Evolutionary conservation across 1,140 invertebrate genomes (phyloP), one percentile per base, ranked within the genome.

Genomic region (Muscidifurax raptorellus): DNA sequence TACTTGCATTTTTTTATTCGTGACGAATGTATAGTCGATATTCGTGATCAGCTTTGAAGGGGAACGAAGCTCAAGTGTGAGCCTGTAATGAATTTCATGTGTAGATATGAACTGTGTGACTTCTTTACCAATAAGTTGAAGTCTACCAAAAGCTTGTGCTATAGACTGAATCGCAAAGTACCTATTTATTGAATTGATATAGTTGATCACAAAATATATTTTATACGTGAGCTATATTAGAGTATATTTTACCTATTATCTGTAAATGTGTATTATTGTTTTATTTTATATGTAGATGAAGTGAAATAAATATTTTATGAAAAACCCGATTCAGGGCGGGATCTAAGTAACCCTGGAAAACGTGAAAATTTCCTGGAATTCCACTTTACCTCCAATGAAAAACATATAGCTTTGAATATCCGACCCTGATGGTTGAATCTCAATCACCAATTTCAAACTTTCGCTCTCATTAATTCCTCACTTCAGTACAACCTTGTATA

Each of bases 141-240:
- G 10, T 52, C 9, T 25, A 22, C 27, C 30, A 9, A 25, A 59
- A 13, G 6, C 32, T 71, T 74, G 27, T 75, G 77, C 44, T 71
- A 47, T 59, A 83, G 75, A 83, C 66, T 83, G 64, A 83, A 69
- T 32, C 18, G 1, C 22, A 72, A 77, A 83, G n/a, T 83, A 9
- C 67, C 30, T 72, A 59, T 71, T 77, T n/a, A 83, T 71, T 71
- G 27, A 78, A 79, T 64, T 78, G 30, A 10, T 47, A 52, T 52
- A 15, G 71, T 76, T 77, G 13, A 64, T 6, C 27, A 18, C 74
- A 44, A 67, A 77, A 27, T 71, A 32, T 76, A 75, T 71, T 80
- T 67, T 64, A 64, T 69, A 40, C 10, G 47, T 25, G 30, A 15
- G 7, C 22, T 22, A 78, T 22, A 78, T 15, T 32, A 15, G 47